Conservation (phyloP, 2,888 invertebrate genomes). For the Diabrotica balteata region DNA sequence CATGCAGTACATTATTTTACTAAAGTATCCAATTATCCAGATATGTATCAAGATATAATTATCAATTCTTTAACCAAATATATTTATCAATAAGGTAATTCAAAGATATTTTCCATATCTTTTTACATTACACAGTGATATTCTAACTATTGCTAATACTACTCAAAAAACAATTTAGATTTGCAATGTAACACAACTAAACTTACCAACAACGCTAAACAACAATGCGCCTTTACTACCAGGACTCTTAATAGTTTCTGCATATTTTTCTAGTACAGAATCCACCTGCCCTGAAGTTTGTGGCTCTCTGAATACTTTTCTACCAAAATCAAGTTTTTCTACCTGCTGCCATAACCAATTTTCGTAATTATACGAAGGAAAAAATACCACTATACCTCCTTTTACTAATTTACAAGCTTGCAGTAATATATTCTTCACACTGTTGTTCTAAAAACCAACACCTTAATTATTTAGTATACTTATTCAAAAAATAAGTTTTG, state of each 20-base stretch:
- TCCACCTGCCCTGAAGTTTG: conserved; percentile 77
- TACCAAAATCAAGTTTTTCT: conserved; percentile 63
- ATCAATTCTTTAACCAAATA: too few species aligned
- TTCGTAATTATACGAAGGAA: conserved; percentile 93
- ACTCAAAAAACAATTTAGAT: too few species aligned
- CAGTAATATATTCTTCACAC: conserved; percentile 64
- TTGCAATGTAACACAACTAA: not conserved
- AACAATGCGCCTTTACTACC: conserved; percentile 76
- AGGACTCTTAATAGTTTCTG: conserved; percentile 63
- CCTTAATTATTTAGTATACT: conserved; percentile 16
- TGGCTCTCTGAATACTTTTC: conserved; percentile 80
- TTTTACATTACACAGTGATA: too few species aligned
- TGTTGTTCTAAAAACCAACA: conserved; percentile 45
- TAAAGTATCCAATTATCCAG: too few species aligned
- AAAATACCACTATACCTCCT: conserved; percentile 92
- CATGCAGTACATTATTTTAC: too few species aligned
- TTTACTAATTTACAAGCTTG: conserved; percentile 82
- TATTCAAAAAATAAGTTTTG: too few species aligned
- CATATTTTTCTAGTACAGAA: conserved; percentile 73
- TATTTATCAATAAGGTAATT: too few species aligned
- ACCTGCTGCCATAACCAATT: conserved; percentile 69
- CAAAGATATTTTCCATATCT: too few species aligned
- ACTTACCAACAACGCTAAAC: conserved; percentile 87
- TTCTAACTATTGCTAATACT: too few species aligned
- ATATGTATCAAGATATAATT: too few species aligned